Evolutionary conservation across 2,888 invertebrate genomes (phyloP).

Genomic region (Apeira syringaria): DNA sequence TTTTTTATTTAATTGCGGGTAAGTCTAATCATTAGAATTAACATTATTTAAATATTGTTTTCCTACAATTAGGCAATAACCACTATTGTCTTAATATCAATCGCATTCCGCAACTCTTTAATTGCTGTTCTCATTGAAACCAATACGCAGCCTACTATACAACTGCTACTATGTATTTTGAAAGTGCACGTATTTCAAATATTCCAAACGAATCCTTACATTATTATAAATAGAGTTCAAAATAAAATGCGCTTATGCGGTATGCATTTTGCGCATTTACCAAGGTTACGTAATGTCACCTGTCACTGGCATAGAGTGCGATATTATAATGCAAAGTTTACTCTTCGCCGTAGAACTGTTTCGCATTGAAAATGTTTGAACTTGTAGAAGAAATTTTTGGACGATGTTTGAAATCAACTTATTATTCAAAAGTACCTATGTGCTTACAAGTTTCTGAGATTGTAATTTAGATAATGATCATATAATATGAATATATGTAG

Average conservation of each 20-base stretch:
- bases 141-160: constrained; percentile 5
- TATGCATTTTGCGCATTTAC: constrained; percentile 25
- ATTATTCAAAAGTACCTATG: neutral
- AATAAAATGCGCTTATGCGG: constrained; percentile 1
- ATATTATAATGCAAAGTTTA: constrained; percentile 13
- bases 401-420: neutral
- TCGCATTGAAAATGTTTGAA: neutral
- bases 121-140: constrained; percentile 12
- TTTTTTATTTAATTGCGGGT: too few relatives aligned
- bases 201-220: neutral
- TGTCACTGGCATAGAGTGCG: constrained; percentile 29
- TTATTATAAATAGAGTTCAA: constrained; percentile 4
- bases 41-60: too few relatives aligned
- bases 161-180: constrained; percentile 8
- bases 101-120: constrained; percentile 12
- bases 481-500: too few relatives aligned
- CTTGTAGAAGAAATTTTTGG: neutral
- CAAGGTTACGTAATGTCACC: constrained; percentile 45
- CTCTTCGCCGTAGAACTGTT: neutral
- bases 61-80: too few relatives aligned
- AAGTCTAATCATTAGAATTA: too few relatives aligned
- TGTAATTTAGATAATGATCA: neutral
- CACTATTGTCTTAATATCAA: too few relatives aligned
- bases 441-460: neutral
- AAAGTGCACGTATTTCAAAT: constrained; percentile 9